phyloP scores from a whole-genome alignment of 2,113 vertebrate genomes.

The Electrona antarctica region DNA sequence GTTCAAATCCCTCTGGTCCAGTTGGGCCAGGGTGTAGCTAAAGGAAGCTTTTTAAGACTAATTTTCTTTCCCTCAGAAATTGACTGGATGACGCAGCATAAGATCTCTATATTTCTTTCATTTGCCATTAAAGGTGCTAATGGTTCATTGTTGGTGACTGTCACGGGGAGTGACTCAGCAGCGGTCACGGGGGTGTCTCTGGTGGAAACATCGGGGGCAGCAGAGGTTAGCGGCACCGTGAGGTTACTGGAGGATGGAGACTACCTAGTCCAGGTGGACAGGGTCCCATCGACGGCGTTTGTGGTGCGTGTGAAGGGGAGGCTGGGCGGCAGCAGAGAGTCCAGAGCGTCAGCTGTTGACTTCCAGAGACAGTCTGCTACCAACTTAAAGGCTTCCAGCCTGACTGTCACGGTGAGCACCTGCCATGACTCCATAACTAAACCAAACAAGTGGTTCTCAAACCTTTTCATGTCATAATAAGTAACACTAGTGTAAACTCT shows the following conservation, averaged over 20 bases:
- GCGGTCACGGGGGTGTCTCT: conserved; percentile 56
- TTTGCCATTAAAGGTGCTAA: conserved; percentile 40
- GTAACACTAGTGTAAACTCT: no score
- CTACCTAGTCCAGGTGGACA: conserved; percentile 46
- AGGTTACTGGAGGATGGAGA: conserved; percentile 21
- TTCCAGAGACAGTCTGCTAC: conserved; percentile 67
- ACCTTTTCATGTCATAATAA: no score
- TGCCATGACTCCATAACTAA: no score
- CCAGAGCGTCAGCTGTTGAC: background rate
- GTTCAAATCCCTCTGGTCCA: no score
- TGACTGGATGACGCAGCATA: no score
- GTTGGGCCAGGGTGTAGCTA: no score
- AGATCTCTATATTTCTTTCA: background rate
- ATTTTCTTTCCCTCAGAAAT: no score
- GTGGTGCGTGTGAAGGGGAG: conserved; percentile 55
- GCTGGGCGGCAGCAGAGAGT: background rate
- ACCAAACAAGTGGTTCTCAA: no score
- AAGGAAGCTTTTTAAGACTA: no score
- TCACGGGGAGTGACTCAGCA: conserved; percentile 50
- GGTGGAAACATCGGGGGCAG: conserved; percentile 40
- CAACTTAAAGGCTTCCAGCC: conserved; percentile 55
- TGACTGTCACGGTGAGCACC: conserved; percentile 59
- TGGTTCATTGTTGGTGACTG: conserved; percentile 56
- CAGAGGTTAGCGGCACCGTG: conserved; percentile 38
- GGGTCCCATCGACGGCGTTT: conserved; percentile 52